Percentiles rank a stretch among this genome's conserved stretches.
Evolutionary conservation across 64 coral and sea anemone genomes (phyloP).

Genomic region (Montipora efflorescens): DNA sequence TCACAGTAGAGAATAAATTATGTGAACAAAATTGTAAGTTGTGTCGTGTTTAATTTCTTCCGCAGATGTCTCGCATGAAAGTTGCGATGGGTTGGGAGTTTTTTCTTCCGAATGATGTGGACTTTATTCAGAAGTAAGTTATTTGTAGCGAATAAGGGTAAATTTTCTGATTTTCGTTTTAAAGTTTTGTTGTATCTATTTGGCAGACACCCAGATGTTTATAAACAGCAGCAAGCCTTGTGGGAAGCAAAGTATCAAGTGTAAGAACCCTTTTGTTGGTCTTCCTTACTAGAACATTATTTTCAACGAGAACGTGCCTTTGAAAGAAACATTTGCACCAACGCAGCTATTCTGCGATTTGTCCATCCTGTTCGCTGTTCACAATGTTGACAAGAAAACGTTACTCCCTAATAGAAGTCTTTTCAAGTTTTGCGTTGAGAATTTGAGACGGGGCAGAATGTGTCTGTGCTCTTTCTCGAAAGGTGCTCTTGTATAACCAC

Average conservation of each 20-base stretch:
- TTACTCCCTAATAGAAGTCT: too few relatives aligned
- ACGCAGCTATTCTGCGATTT: too few relatives aligned
- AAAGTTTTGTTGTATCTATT: background rate
- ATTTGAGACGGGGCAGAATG: too few relatives aligned
- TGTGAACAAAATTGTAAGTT: background rate
- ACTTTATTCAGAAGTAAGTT: slow-evolving; percentile 95
- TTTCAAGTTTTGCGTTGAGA: too few relatives aligned
- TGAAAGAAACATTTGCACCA: too few relatives aligned
- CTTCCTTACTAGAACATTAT: background rate
- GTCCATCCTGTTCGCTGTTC: too few relatives aligned
- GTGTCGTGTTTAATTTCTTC: background rate
- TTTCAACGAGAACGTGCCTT: too few relatives aligned
- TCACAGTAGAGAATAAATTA: background rate
- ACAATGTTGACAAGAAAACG: too few relatives aligned
- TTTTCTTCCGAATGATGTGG: slow-evolving; percentile 79
- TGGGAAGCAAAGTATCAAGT: slow-evolving; percentile 73
- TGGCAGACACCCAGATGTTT: slow-evolving; percentile 65
- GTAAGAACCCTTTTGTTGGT: slow-evolving; percentile 34
- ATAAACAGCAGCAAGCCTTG: slow-evolving; percentile 56
- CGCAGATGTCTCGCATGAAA: slow-evolving; percentile 91
- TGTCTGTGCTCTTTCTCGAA: too few relatives aligned
- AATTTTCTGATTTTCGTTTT: background rate
- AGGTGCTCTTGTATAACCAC: too few relatives aligned
- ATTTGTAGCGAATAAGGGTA: too few relatives aligned
- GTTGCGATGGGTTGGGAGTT: slow-evolving; percentile 95